Percentiles rank a stretch among this genome's conserved stretches.
phyloP scores from a whole-genome alignment of 2,888 invertebrate genomes.

The Clostera curtula region DNA sequence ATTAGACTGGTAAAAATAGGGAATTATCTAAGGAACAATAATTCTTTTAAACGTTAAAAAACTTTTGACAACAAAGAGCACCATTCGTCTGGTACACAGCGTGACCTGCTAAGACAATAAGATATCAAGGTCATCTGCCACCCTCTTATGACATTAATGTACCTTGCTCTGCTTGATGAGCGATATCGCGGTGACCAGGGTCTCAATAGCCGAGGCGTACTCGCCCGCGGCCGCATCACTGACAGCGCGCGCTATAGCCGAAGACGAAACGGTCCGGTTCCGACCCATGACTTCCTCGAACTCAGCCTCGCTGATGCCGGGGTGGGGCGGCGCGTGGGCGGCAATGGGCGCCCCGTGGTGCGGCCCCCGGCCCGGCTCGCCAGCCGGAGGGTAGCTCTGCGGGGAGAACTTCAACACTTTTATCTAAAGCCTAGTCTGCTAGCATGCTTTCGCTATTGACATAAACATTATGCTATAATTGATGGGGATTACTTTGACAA shows the following conservation, averaged over 20 bases:
- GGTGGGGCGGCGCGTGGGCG: constrained; percentile 29
- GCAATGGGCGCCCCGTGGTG: constrained; percentile 16
- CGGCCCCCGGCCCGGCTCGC: constrained; percentile 27
- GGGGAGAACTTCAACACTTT: too few species aligned
- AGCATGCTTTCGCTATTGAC: too few species aligned
- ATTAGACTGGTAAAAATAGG: too few species aligned
- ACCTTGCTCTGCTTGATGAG: constrained; percentile 97
- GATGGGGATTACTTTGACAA: too few species aligned
- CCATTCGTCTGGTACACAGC: too few species aligned
- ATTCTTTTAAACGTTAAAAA: too few species aligned
- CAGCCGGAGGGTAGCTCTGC: constrained; percentile 39
- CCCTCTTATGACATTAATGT: constrained; percentile 69
- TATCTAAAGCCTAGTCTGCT: too few species aligned
- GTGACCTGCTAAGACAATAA: too few species aligned
- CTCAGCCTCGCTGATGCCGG: constrained; percentile 88
- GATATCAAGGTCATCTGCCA: constrained; percentile 96
- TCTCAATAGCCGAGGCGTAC: constrained; percentile 98
- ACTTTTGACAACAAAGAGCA: too few species aligned
- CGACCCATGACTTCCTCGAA: constrained; percentile 97
- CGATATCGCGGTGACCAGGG: constrained; percentile 98
- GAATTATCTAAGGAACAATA: too few species aligned
- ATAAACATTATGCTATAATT: too few species aligned
- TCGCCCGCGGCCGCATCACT: constrained; percentile 98
- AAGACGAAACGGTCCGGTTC: constrained; percentile 97
- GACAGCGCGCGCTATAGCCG: constrained; percentile 97